These are phyloP conservation scores for Grantiella picta DNA, from an alignment of 2,113 vertebrate genomes.

Conservation along the genomic window DNA sequence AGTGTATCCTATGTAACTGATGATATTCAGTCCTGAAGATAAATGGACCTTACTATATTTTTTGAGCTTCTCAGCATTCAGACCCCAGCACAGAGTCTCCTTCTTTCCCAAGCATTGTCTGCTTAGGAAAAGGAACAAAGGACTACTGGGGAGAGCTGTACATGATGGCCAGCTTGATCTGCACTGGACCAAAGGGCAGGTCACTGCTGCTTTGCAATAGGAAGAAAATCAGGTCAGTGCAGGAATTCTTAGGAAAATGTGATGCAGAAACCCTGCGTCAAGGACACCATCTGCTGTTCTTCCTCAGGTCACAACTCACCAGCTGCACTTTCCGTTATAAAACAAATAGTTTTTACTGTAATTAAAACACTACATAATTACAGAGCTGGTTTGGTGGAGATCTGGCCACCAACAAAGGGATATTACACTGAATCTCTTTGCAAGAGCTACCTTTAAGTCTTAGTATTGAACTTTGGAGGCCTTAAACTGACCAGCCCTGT, in stretches of 20 bases:
- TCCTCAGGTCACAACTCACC: background rate
- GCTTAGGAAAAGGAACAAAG: background rate
- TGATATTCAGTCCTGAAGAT: background rate
- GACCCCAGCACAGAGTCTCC: background rate
- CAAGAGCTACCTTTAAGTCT: background rate
- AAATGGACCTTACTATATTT: background rate
- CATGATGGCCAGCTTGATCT: background rate
- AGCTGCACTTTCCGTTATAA: background rate
- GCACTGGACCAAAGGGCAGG: background rate
- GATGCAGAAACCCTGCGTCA: accelerated
- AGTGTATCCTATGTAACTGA: background rate
- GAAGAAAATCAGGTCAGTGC: background rate
- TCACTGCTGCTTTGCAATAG: background rate
- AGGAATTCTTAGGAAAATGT: background rate
- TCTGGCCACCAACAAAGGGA: background rate
- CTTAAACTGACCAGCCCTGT: background rate
- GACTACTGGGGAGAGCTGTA: accelerated
- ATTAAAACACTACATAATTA: background rate
- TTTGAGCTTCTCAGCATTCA: background rate
- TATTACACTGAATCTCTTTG: background rate
- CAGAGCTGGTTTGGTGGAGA: background rate
- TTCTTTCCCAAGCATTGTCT: background rate
- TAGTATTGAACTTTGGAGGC: background rate
- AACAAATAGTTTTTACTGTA: background rate
- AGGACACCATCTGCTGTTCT: background rate